Evolutionary conservation across 2,113 vertebrate genomes (phyloP).

Genomic region (Heterotilapia buettikoferi): DNA sequence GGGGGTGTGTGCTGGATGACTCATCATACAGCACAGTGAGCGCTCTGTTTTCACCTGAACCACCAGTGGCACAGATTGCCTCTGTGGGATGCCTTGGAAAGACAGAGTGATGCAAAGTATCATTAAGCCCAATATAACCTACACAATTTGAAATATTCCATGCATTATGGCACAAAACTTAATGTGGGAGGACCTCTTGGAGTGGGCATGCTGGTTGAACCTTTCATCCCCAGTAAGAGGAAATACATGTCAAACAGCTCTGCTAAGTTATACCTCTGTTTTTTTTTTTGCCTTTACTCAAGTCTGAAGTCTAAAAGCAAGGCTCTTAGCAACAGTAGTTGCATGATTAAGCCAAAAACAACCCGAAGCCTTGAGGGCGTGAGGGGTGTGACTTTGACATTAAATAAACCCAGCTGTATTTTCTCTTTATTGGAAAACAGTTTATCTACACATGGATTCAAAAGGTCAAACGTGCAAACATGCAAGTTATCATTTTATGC

Average conservation of each 20-base stretch:
- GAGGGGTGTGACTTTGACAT: not conserved
- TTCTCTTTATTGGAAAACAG: not conserved
- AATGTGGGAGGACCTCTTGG: not conserved
- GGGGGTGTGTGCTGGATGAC: slow-evolving; percentile 25
- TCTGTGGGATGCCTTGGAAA: not conserved
- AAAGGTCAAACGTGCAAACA: not conserved
- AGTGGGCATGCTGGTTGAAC: not conserved
- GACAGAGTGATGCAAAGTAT: not conserved
- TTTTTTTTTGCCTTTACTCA: not conserved
- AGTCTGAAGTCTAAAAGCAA: not conserved
- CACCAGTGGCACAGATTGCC: not conserved
- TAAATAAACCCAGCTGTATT: not conserved
- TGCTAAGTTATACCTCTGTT: not conserved
- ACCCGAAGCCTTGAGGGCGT: not conserved
- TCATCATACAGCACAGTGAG: slow-evolving; percentile 27
- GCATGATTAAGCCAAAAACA: not conserved
- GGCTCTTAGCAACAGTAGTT: not conserved
- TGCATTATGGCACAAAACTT: not conserved
- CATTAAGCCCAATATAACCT: not conserved
- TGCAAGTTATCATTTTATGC: not conserved
- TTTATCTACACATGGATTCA: not conserved
- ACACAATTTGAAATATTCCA: not conserved
- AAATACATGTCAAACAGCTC: not conserved
- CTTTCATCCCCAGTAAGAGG: not conserved
- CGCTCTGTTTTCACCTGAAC: slow-evolving; percentile 24